phyloP scores from a whole-genome alignment of 1,140 invertebrate genomes.

The Polypedilum pembai region DNA sequence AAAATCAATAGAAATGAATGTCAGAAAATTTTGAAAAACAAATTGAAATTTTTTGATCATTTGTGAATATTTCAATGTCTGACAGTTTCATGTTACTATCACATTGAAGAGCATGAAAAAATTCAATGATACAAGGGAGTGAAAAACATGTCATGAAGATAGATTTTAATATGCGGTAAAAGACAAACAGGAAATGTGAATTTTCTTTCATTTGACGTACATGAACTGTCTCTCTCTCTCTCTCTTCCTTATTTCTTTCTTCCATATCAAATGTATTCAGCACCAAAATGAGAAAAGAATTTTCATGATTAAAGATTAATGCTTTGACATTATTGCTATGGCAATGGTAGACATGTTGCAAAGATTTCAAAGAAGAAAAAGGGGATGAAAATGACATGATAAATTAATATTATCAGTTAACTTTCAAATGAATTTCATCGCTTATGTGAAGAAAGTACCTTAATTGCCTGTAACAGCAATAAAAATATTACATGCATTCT shows the following conservation, averaged over 20 bases:
- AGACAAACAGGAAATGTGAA: slow-evolving; percentile 4
- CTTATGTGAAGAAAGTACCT: neutral
- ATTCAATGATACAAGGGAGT: no score
- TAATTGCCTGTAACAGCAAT: neutral
- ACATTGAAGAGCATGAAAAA: no score
- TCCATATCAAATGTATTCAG: neutral
- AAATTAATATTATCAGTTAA: slow-evolving; percentile 3
- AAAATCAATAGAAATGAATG: no score
- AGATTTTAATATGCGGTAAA: slow-evolving; percentile 1
- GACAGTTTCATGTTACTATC: no score
- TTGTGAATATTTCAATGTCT: no score
- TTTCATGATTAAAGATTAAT: slow-evolving; percentile 19
- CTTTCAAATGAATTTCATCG: neutral
- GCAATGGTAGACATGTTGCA: neutral
- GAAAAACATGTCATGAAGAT: slow-evolving; percentile 1
- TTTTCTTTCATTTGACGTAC: neutral
- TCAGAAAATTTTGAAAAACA: no score
- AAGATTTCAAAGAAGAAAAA: neutral
- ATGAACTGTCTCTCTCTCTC: neutral
- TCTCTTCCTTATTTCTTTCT: neutral
- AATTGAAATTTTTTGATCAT: no score
- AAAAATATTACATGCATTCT: neutral
- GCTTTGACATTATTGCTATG: neutral
- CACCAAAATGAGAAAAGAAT: neutral
- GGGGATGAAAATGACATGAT: neutral